phyloP scores from a whole-genome alignment of 2,113 vertebrate species.

The Odocoileus hemionus region DNA sequence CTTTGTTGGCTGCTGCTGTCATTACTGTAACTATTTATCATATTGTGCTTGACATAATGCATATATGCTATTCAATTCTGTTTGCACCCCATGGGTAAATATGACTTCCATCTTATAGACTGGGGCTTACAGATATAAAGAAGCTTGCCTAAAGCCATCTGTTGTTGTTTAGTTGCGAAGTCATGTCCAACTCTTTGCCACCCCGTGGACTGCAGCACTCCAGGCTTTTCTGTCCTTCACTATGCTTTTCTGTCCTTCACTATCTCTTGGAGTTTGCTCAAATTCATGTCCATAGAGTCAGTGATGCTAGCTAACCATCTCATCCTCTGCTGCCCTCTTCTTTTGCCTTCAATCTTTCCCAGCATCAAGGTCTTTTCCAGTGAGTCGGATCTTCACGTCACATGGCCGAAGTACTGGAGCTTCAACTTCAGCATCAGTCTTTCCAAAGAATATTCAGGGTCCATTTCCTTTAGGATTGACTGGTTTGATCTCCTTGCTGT shows the following conservation, averaged over 20 bases:
- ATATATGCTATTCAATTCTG: neutral
- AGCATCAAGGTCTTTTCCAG: neutral
- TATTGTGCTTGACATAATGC: neutral
- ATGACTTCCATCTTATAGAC: neutral
- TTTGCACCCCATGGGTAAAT: neutral
- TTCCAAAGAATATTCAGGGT: neutral
- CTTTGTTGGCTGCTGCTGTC: neutral
- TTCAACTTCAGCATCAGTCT: neutral
- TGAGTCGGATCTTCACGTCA: neutral
- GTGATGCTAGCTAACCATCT: neutral
- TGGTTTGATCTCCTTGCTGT: neutral
- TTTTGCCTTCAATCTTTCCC: neutral
- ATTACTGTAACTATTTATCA: neutral
- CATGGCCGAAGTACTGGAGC: neutral
- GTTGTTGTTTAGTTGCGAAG: neutral
- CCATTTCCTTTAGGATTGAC: neutral
- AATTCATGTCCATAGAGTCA: neutral
- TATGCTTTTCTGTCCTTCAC: neutral
- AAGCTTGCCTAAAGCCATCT: neutral
- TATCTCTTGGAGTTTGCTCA: neutral
- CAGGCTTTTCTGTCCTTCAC: neutral
- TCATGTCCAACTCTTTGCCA: neutral
- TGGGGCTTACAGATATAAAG: neutral
- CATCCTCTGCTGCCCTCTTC: neutral
- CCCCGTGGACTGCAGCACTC: neutral